Percentiles rank a stretch among this genome's conserved stretches.
Conservation (phyloP, 2,888 invertebrate genomes). For the Athetis lepigone region DNA sequence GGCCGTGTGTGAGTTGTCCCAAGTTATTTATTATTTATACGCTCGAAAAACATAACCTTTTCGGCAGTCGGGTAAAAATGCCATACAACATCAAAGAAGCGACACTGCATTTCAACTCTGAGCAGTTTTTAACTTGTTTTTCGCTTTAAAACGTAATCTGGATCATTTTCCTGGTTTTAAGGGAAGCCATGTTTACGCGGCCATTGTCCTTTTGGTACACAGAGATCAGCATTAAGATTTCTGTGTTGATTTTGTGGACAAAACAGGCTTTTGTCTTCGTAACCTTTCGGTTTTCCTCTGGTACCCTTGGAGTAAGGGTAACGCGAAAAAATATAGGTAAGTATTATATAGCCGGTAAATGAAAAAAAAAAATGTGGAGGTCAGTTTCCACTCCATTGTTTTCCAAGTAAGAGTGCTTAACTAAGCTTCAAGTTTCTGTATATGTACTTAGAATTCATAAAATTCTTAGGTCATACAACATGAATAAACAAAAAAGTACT, state of each 20-base stretch:
- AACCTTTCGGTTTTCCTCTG: constrained; percentile 1
- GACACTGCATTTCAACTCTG: constrained; percentile 40
- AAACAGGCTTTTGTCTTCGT: constrained; percentile 29
- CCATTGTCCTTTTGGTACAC: constrained; percentile 33
- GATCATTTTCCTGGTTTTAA: constrained; percentile 19
- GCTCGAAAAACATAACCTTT: too few species aligned
- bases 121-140: constrained; percentile 24
- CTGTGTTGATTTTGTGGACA: constrained; percentile 24
- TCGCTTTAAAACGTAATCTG: constrained; percentile 22
- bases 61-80: too few species aligned
- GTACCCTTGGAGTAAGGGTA: neutral
- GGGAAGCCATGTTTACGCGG: constrained; percentile 31
- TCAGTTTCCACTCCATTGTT: neutral
- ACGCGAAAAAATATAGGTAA: neutral
- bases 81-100: constrained; percentile 24
- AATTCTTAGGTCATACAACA: too few species aligned
- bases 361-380: too few species aligned
- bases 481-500: too few species aligned
- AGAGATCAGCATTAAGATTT: constrained; percentile 31
- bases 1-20: too few species aligned
- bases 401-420: neutral
- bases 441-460: too few species aligned
- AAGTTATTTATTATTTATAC: too few species aligned
- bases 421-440: neutral
- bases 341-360: neutral